Evolutionary conservation across 2,797 vertebrate genomes (phyloP).

Genomic region (Hypotaenidia okinawae): DNA sequence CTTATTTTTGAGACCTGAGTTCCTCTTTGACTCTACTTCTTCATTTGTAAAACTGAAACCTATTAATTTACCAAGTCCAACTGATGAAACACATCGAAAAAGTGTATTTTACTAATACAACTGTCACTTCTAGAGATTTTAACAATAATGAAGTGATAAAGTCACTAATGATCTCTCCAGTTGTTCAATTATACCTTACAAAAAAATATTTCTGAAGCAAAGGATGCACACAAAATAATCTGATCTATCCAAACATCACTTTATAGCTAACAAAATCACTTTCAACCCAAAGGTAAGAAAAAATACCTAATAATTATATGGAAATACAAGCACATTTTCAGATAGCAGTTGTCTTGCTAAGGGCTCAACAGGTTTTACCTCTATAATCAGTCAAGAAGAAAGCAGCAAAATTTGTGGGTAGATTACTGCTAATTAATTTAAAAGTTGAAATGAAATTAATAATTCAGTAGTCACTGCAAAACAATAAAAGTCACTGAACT

Average conservation of each 20-base stretch:
- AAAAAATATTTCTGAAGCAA: not conserved
- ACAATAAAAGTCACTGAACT: not conserved
- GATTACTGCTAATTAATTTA: not conserved
- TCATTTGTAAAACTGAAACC: not conserved
- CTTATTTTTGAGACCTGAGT: not conserved
- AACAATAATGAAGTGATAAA: not conserved
- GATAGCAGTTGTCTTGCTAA: not conserved
- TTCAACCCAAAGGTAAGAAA: not conserved
- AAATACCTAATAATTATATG: not conserved
- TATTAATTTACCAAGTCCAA: not conserved
- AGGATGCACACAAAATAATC: not conserved
- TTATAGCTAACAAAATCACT: not conserved
- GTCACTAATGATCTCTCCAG: not conserved
- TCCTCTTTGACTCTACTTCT: not conserved
- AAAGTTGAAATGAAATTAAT: not conserved
- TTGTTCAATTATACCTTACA: not conserved
- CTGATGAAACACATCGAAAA: not conserved
- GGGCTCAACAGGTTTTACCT: not conserved
- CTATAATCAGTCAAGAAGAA: not conserved
- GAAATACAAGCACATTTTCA: not conserved
- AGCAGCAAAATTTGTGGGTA: not conserved
- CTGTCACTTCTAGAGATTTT: not conserved
- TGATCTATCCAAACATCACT: not conserved
- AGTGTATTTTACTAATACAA: not conserved
- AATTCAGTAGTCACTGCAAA: not conserved